A percentile compares a stretch with the other conserved stretches of the same genome.
phyloP scores from a whole-genome alignment of 2,113 vertebrate species.

The Prunella fulvescens region DNA sequence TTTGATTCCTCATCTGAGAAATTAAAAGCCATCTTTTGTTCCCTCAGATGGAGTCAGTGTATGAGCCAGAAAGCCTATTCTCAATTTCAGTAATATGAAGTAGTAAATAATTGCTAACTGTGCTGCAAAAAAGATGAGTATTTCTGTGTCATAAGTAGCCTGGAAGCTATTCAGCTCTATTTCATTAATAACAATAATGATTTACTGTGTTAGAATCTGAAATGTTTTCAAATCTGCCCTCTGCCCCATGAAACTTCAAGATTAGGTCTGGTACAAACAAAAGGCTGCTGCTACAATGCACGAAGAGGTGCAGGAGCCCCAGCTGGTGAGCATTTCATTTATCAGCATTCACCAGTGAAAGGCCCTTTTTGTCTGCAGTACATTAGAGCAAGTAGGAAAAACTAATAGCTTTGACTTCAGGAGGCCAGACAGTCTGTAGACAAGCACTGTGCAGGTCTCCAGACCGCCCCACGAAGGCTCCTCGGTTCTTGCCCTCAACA shows the following conservation, averaged over 20 bases:
- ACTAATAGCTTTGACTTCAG: slow-evolving; percentile 28
- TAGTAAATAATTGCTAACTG: neutral
- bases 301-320: neutral
- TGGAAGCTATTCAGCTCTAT: neutral
- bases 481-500: slow-evolving; percentile 49
- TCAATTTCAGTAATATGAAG: neutral
- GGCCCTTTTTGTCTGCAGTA: neutral
- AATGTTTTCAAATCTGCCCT: neutral
- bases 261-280: neutral
- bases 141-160: neutral
- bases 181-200: neutral
- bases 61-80: neutral
- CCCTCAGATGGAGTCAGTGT: neutral
- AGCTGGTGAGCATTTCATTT: neutral
- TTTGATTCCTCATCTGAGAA: neutral
- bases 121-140: neutral
- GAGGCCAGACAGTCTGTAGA: slow-evolving; percentile 37
- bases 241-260: neutral
- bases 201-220: neutral
- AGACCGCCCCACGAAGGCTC: neutral
- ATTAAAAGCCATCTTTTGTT: neutral
- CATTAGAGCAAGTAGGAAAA: slow-evolving; percentile 18
- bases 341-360: neutral
- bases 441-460: neutral
- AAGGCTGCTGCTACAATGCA: neutral